Percentiles rank a stretch among this genome's conserved stretches.
These are phyloP conservation scores for Apolygus lucorum DNA, from an alignment of 1,140 invertebrate genomes.

Conservation along the genomic window DNA sequence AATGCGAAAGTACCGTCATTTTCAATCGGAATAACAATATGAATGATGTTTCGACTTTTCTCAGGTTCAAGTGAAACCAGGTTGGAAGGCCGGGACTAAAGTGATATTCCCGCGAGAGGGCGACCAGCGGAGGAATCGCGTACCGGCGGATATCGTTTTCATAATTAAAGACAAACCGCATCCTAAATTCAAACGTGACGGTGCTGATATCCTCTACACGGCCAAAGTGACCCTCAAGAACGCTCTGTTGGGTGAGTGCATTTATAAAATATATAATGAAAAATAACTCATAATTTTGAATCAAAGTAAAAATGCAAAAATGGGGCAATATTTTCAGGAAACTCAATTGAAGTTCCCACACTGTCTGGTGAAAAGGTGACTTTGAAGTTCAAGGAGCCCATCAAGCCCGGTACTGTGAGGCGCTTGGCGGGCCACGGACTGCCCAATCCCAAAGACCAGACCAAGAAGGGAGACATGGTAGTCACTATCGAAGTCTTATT, in stretches of 20 bases:
- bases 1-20: too few species aligned
- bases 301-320: too few species aligned
- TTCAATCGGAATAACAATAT: too few species aligned
- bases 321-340: conserved; percentile 50
- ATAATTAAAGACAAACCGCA: conserved; percentile 97
- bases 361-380: conserved; percentile 76
- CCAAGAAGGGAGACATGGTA: conserved; percentile 66
- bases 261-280: background rate
- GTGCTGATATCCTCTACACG: conserved; percentile 84
- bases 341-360: conserved; percentile 82
- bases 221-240: conserved; percentile 85
- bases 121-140: conserved; percentile 88
- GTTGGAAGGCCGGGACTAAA: conserved; percentile 98
- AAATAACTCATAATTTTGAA: conserved; percentile 40
- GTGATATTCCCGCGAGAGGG: conserved; percentile 99
- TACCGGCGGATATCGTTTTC: conserved; percentile 98
- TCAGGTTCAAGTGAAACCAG: conserved; percentile 69
- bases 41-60: background rate
- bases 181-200: conserved; percentile 86
- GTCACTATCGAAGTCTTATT: background rate
- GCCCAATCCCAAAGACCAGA: conserved; percentile 88
- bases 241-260: conserved; percentile 38
- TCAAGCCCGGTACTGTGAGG: conserved; percentile 85
- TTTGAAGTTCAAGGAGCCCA: conserved; percentile 76
- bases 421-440: conserved; percentile 86